phyloP scores from a whole-genome alignment of 1,140 invertebrate genomes.

The Dendrolimus kikuchii region DNA sequence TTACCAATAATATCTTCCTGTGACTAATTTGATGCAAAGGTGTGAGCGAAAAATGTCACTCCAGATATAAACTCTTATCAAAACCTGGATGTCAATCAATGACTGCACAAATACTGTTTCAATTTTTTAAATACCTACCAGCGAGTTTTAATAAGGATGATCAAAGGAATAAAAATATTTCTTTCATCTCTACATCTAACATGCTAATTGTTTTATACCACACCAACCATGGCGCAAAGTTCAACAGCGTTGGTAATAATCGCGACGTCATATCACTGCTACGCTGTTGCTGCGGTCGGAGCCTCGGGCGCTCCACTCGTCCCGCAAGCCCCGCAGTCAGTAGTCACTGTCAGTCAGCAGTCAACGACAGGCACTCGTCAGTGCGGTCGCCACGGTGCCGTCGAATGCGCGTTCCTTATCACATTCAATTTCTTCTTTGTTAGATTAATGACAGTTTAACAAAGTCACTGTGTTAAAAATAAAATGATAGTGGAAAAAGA shows the following conservation, averaged over 20 bases:
- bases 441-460: constrained; percentile 32
- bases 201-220: too few relatives aligned
- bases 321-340: not conserved
- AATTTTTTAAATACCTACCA: too few relatives aligned
- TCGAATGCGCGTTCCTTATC: constrained; percentile 9
- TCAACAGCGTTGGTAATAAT: not conserved
- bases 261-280: constrained; percentile 1
- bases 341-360: constrained; percentile 2
- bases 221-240: not conserved
- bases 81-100: too few relatives aligned
- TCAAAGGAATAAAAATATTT: too few relatives aligned
- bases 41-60: too few relatives aligned
- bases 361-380: constrained; percentile 4
- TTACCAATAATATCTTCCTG: too few relatives aligned
- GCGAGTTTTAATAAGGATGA: too few relatives aligned
- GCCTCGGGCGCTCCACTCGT: not conserved
- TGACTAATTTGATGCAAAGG: too few relatives aligned
- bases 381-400: constrained; percentile 8
- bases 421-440: constrained; percentile 50
- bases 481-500: constrained; percentile 63
- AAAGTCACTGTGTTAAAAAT: constrained; percentile 33
- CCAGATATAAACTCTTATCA: too few relatives aligned
- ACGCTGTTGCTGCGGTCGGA: not conserved
- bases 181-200: too few relatives aligned
- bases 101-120: too few relatives aligned